Evolutionary conservation across 2,797 vertebrate genomes (phyloP), one percentile per base, ranked within the genome.

Genomic region (Anguilla pacifica): DNA sequence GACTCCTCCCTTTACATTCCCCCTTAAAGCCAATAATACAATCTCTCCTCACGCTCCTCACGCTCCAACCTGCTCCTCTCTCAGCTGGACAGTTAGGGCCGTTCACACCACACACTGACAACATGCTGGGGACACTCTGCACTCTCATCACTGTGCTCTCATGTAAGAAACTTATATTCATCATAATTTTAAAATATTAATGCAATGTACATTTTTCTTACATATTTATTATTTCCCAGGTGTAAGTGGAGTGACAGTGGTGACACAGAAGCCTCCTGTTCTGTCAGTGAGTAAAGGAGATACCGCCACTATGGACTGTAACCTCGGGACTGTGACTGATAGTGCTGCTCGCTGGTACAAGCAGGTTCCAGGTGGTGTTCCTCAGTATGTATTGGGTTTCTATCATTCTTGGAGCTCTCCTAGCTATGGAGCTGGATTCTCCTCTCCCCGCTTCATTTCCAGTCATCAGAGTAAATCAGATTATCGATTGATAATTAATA

Each of bases 251-350:
- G 64, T 90, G 88, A 91, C 85, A 3, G 91, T 91, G 89, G 53
- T 94, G 10, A 95, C 93, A 84, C 94, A 95, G 92, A 92, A 87
- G 82, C 93, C 92, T 90, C 35, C 89, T 89, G 90, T 89, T 90
- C 84, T 92, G 88, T n/a, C 87, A 0, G 5, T 91, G 89, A 91
- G 13, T 87, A 91, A 10, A 91, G 93, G 93, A 92, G 53, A 93
- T 74, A 92, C 87, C 31, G 91, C 46, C 90, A 87, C 83, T 88
- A 88, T 95, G 87, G 87, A 92, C 89, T 95, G 93, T 93, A 92
- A 93, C 82, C 89, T 92, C 82, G 91, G 91, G 15, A 88, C 82
- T 59, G 86, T 84, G 2, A 90, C 43, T 87, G 0, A n/a, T n/a
- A n/a, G 1, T 22, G 0, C 0, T 81, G 83, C 17, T 89, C 0